Conservation (phyloP, 2,888 invertebrate species). For the Thymelicus sylvestris region DNA sequence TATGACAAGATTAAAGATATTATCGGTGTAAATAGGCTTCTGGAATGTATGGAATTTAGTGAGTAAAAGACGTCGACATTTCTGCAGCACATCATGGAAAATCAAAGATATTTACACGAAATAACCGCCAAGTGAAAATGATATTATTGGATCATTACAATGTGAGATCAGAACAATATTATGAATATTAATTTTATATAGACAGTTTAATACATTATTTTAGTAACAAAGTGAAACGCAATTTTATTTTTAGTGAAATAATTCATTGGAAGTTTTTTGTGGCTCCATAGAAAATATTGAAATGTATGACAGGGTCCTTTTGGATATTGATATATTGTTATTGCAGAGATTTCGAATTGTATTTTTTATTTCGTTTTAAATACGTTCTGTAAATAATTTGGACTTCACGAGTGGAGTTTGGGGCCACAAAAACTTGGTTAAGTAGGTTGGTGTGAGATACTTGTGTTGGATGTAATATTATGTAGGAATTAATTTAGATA, state of each 20-base stretch:
- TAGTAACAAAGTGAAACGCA: constrained; percentile 10
- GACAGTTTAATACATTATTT: not conserved
- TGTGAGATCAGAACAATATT: constrained; percentile 7
- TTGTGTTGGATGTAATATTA: constrained; percentile 27
- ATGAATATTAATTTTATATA: constrained; percentile 19
- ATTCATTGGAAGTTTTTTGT: constrained; percentile 5
- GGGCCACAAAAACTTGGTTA: constrained; percentile 27
- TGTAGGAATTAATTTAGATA: constrained; percentile 22
- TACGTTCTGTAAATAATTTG: constrained; percentile 27
- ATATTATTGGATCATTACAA: constrained; percentile 30
- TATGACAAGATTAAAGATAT: constrained; percentile 72
- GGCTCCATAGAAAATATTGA: constrained; percentile 7
- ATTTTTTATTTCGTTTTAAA: constrained; percentile 10
- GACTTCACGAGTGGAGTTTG: not conserved
- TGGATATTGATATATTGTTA: constrained; percentile 18
- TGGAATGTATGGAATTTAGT: constrained; percentile 33
- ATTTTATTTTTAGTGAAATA: constrained; percentile 10
- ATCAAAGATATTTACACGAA: constrained; percentile 9
- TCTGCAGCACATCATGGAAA: constrained; percentile 21
- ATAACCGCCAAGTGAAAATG: constrained; percentile 32
- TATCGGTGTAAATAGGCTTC: constrained; percentile 69
- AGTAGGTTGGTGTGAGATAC: constrained; percentile 11
- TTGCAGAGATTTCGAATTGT: constrained; percentile 32
- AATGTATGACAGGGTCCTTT: constrained; percentile 9
- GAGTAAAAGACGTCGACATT: constrained; percentile 4